A percentile compares a stretch with the other conserved stretches of the same genome.
phyloP scores from a whole-genome alignment of 2,797 vertebrate species.

The Crocidura indochinensis region DNA sequence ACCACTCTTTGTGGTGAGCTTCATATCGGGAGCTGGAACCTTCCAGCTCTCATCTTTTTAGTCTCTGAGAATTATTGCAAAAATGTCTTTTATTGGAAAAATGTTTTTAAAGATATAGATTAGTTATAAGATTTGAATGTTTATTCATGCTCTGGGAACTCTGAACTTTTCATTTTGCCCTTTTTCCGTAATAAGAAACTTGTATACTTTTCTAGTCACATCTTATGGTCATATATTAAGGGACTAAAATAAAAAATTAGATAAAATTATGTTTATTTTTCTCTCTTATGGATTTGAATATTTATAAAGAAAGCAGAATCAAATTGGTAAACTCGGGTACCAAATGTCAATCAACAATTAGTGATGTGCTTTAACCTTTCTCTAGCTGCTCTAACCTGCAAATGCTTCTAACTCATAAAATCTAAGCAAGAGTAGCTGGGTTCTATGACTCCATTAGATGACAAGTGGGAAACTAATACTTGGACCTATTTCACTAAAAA shows the following conservation, averaged over 20 bases:
- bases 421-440: conserved; percentile 8
- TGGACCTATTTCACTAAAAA: conserved; percentile 35
- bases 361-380: too few species aligned
- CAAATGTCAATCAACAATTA: conserved; percentile 34
- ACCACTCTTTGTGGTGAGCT: too few species aligned
- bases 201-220: background rate
- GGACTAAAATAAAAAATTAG: background rate
- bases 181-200: background rate
- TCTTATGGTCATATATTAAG: conserved; percentile 16
- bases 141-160: background rate
- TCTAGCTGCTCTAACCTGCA: background rate
- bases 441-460: background rate
- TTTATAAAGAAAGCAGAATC: background rate
- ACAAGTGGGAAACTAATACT: conserved; percentile 11
- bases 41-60: too few species aligned
- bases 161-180: background rate
- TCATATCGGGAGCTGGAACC: too few species aligned
- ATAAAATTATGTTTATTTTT: conserved; percentile 24
- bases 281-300: background rate
- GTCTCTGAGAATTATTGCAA: too few species aligned
- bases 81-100: too few species aligned
- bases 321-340: conserved; percentile 36
- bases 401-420: conserved; percentile 35
- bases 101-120: background rate
- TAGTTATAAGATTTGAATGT: background rate